Conservation (phyloP, 2,888 invertebrate species). For the Tenthredo mesomela region DNA sequence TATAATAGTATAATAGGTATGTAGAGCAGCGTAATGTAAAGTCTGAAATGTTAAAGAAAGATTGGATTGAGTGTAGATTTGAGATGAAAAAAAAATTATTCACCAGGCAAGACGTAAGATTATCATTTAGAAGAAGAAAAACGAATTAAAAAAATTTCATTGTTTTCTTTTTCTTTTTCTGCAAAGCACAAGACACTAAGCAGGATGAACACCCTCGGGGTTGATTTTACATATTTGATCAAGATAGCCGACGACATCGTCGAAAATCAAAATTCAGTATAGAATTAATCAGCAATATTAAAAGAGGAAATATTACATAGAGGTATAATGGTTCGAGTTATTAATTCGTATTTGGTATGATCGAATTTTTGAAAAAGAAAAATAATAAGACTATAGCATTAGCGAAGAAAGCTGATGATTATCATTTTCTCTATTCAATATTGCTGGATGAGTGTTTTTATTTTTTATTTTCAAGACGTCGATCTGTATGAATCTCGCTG, state of each 20-base stretch:
- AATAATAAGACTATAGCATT: background rate
- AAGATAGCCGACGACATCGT: conserved; percentile 13
- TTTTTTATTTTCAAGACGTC: background rate
- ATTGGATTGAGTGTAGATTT: background rate
- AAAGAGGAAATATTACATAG: background rate
- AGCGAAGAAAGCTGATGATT: background rate
- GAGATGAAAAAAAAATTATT: background rate
- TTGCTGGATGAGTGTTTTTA: background rate
- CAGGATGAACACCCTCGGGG: background rate
- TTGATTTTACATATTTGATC: background rate
- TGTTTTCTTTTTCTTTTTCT: background rate
- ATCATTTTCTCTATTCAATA: background rate
- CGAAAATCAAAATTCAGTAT: background rate
- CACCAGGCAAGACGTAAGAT: background rate
- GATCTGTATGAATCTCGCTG: background rate
- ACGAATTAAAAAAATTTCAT: background rate
- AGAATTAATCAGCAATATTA: conserved; percentile 9
- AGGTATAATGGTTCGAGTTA: background rate
- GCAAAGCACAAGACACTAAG: background rate
- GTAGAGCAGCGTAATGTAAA: too few relatives aligned
- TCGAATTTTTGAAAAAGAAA: background rate
- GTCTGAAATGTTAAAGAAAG: background rate
- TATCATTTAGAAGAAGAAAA: background rate
- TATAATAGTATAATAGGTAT: too few relatives aligned
- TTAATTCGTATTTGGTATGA: background rate